Evolutionary conservation across 1,140 invertebrate genomes (phyloP), one percentile per base, ranked within the genome.

Genomic region (Zaprionus ghesquierei): DNA sequence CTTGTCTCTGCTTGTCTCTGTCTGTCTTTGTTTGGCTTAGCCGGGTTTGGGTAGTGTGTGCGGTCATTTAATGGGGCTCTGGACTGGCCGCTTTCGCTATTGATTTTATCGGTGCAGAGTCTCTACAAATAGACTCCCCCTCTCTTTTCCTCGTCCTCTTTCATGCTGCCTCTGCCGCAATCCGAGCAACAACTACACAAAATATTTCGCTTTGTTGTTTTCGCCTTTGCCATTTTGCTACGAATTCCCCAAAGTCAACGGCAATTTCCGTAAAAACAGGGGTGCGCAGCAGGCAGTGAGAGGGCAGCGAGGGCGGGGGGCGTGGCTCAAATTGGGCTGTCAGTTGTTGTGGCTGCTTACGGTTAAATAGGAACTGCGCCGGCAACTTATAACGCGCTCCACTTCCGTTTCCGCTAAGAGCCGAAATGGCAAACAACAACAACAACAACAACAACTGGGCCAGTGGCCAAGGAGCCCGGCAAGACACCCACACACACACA

Each of bases 351-450:
- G 49, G 49, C 68, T 64, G 63, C 75, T 55, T 66, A 61, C 75
- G 71, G 72, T 76, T 79, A 73, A 82, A 76, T 84, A 65, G 72
- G 66, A 82, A 84, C 74, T 81, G 46, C 44, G 79, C 60, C 56
- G 31, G 61, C 79, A 82, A 81, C 80, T 82, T 82, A 76, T 84
- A 79, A 79, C 63, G 72, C 71, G 82, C 65, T 58, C 69, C 71
- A 76, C 68, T 85, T 85, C 81, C 73, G 75, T 68, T 76, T 87
- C 66, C 82, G 71, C 46, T 31, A 15, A 20, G 9, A 49, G 31
- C 18, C 64, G 49, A 13, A 22, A n/a, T 44, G 29, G 12, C 65
- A 56, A 69, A 20, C 53, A 35, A 38, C 35, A n/a, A n/a, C 13
- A 38, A 13, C 33, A 35, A 15, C 35, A 38, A 15, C 35, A 18